Conservation (phyloP, 2,888 invertebrate genomes). For the Boloria selene region DNA sequence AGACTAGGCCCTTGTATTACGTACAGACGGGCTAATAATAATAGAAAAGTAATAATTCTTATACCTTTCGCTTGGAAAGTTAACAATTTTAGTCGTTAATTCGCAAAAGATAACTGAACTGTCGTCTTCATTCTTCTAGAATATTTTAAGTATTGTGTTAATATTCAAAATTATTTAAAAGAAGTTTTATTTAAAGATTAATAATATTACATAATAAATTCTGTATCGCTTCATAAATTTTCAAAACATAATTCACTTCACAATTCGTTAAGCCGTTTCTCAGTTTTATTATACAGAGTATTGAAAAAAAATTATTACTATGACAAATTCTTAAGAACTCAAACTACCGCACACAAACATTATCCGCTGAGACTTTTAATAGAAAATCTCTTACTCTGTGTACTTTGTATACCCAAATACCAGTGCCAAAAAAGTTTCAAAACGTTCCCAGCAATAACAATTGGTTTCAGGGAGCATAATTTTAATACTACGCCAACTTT, state of each 20-base stretch:
- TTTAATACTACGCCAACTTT: slow-evolving; percentile 30
- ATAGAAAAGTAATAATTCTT: slow-evolving; percentile 14
- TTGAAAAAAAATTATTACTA: too few species aligned
- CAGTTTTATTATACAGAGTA: too few species aligned
- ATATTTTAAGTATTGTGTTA: neutral
- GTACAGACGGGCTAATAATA: slow-evolving; percentile 44
- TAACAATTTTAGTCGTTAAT: neutral
- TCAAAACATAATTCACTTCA: too few species aligned
- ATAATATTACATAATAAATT: too few species aligned
- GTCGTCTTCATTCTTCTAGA: neutral
- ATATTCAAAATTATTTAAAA: too few species aligned
- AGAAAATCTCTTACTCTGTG: neutral
- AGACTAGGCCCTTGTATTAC: slow-evolving; percentile 49
- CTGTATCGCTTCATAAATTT: too few species aligned
- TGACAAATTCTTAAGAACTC: too few species aligned
- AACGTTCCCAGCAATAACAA: slow-evolving; percentile 28
- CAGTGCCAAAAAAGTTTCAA: slow-evolving; percentile 20
- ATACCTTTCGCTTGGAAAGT: slow-evolving; percentile 33
- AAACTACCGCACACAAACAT: neutral
- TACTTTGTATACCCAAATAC: slow-evolving; percentile 11
- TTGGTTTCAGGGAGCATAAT: slow-evolving; percentile 32
- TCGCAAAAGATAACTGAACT: neutral
- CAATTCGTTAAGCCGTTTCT: too few species aligned
- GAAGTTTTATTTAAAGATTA: too few species aligned
- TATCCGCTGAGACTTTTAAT: neutral